Evolutionary conservation across 2,113 vertebrate species (phyloP).

Genomic region (Lophius piscatorius): DNA sequence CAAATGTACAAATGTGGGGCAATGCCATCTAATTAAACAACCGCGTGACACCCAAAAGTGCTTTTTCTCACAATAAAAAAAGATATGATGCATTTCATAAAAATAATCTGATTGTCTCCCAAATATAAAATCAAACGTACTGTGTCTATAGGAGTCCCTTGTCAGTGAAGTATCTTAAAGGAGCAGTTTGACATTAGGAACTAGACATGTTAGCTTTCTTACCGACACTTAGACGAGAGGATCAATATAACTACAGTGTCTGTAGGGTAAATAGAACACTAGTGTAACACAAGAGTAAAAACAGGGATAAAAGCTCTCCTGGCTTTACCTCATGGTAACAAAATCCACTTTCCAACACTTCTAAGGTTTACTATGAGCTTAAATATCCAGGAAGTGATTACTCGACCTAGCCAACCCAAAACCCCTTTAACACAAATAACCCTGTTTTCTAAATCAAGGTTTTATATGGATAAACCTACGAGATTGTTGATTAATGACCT

Average conservation of each 20-base stretch:
- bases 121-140: conserved; percentile 40
- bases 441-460: background rate
- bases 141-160: conserved; percentile 8
- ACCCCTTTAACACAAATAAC: background rate
- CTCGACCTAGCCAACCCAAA: too few relatives aligned
- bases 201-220: background rate
- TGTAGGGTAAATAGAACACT: background rate
- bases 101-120: conserved; percentile 65
- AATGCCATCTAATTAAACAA: conserved; percentile 21
- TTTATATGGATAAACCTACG: background rate
- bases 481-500: conserved; percentile 1
- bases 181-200: conserved; percentile 8
- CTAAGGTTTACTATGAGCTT: background rate
- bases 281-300: conserved; percentile 5
- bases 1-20: conserved; percentile 19
- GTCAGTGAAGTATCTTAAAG: conserved; percentile 7
- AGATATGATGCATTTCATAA: conserved; percentile 22
- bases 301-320: background rate
- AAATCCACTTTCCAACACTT: background rate
- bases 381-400: too few relatives aligned
- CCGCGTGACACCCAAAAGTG: conserved; percentile 47
- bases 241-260: background rate
- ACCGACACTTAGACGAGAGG: background rate
- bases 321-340: background rate
- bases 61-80: conserved; percentile 39